Evolutionary conservation across 2,888 invertebrate species (phyloP).

Genomic region (Morpho deidamia): DNA sequence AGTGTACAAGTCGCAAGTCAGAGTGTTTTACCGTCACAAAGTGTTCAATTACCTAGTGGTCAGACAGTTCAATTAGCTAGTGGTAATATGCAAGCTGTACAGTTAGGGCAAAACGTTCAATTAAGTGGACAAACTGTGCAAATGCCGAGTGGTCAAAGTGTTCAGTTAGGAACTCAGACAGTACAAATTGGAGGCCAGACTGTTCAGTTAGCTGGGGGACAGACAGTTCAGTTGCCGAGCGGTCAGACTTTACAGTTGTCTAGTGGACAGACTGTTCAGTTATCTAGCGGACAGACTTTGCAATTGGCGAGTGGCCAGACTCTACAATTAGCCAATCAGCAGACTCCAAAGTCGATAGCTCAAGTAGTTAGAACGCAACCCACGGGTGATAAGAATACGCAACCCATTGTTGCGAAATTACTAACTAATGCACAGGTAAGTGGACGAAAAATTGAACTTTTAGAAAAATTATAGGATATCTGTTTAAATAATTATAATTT

Average conservation of each 20-base stretch:
- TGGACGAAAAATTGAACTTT: not conserved
- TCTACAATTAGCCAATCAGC: constrained; percentile 57
- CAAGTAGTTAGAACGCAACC: constrained; percentile 59
- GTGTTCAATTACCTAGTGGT: constrained; percentile 47
- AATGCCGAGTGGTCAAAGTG: constrained; percentile 42
- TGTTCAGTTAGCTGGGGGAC: constrained; percentile 40
- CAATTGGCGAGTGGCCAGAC: constrained; percentile 65
- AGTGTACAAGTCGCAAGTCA: constrained; percentile 49
- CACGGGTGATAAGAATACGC: constrained; percentile 54
- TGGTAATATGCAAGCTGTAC: constrained; percentile 37
- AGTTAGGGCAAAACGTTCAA: constrained; percentile 44
- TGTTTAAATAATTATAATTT: no score
- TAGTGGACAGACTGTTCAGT: constrained; percentile 44
- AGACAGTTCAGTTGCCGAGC: constrained; percentile 42
- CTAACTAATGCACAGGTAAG: constrained; percentile 83
- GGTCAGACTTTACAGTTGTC: constrained; percentile 42
- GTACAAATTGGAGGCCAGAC: constrained; percentile 70
- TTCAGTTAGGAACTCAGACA: constrained; percentile 62
- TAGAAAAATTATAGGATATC: no score
- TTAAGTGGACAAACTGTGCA: constrained; percentile 41
- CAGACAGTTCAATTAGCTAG: constrained; percentile 44
- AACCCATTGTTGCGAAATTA: constrained; percentile 84
- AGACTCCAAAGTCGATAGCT: constrained; percentile 45
- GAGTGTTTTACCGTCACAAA: constrained; percentile 52
- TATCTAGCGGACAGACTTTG: constrained; percentile 48